Conservation (phyloP, 2,797 vertebrate species). For the Pogoniulus pusillus region DNA sequence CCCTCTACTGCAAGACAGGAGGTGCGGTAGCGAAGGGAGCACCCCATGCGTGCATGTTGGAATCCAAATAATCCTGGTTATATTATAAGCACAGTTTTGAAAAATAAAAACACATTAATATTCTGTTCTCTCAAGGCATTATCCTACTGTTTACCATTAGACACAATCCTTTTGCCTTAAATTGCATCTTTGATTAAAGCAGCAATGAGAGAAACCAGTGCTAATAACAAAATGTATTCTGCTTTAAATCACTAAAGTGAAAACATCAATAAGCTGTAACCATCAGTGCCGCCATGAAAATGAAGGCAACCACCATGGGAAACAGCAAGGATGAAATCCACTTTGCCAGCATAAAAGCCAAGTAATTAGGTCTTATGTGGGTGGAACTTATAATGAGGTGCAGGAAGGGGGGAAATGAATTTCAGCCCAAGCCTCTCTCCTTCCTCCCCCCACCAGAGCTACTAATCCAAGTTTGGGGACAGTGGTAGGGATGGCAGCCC, state of each 20-base stretch:
- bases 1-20: not conserved
- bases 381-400: conserved; percentile 68
- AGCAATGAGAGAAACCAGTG: conserved; percentile 57
- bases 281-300: conserved; percentile 67
- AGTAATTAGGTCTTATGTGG: conserved; percentile 69
- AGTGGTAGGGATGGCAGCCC: not conserved
- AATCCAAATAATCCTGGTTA: conserved; percentile 33
- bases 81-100: conserved; percentile 47
- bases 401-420: conserved; percentile 50
- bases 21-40: not conserved
- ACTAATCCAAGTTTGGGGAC: not conserved
- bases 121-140: conserved; percentile 68
- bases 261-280: conserved; percentile 70
- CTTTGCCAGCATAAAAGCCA: conserved; percentile 69
- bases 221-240: conserved; percentile 68
- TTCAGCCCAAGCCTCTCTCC: not conserved
- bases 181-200: conserved; percentile 66
- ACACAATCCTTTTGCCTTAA: conserved; percentile 61
- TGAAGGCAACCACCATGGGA: conserved; percentile 68
- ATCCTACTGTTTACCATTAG: conserved; percentile 66
- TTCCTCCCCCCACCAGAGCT: not conserved
- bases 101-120: conserved; percentile 71
- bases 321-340: conserved; percentile 68
- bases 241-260: conserved; percentile 71
- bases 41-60: not conserved